A percentile compares a stretch with the other conserved stretches of the same genome.
Evolutionary conservation across 2,888 invertebrate species (phyloP).

Genomic region (Amphipyra tragopoginis): DNA sequence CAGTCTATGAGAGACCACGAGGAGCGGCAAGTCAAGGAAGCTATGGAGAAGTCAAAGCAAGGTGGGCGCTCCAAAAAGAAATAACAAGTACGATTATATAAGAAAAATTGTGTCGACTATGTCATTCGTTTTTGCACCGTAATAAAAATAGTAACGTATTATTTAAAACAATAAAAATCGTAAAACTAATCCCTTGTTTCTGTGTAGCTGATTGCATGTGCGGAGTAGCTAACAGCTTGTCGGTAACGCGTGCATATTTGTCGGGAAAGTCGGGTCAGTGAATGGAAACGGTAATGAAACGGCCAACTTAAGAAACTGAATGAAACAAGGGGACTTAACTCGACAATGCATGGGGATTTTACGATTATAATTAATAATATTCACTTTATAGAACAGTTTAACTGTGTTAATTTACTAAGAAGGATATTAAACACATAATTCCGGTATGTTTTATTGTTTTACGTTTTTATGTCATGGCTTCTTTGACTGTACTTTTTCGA

Average conservation of each 20-base stretch:
- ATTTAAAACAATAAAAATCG: slow-evolving; percentile 73
- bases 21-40: slow-evolving; percentile 92
- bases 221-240: slow-evolving; percentile 46
- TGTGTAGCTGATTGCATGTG: slow-evolving; percentile 58
- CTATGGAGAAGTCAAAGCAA: slow-evolving; percentile 92
- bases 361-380: slow-evolving; percentile 9
- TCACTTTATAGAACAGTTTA: slow-evolving; percentile 14
- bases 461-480: slow-evolving; percentile 23
- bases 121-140: slow-evolving; percentile 46
- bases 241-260: slow-evolving; percentile 55
- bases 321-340: slow-evolving; percentile 30
- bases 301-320: slow-evolving; percentile 30
- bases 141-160: slow-evolving; percentile 65
- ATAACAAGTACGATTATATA: slow-evolving; percentile 56
- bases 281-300: slow-evolving; percentile 52
- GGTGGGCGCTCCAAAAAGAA: slow-evolving; percentile 84
- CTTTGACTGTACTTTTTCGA: slow-evolving; percentile 46
- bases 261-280: slow-evolving; percentile 58
- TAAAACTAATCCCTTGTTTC: slow-evolving; percentile 64
- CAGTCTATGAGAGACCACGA: slow-evolving; percentile 90
- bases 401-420: slow-evolving; percentile 17
- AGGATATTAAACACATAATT: slow-evolving; percentile 23
- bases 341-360: slow-evolving; percentile 35
- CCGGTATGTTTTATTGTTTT: slow-evolving; percentile 40
- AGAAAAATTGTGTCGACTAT: slow-evolving; percentile 53